These are phyloP conservation scores for Setipinna tenuifilis DNA, from an alignment of 2,797 vertebrate genomes.

Conservation along the genomic window DNA sequence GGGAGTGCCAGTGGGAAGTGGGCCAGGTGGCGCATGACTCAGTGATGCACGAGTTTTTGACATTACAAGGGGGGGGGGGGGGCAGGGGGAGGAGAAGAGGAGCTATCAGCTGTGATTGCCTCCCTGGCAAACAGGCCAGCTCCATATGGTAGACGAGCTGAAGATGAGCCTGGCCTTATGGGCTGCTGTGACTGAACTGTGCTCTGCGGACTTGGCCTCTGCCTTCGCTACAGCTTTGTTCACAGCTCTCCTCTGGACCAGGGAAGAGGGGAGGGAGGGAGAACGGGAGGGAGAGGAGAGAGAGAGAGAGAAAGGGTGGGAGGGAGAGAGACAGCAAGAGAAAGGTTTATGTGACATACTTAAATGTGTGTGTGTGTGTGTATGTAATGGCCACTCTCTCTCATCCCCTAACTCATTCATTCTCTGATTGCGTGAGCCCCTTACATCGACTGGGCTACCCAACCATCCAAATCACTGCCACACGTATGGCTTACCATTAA, in stretches of 20 bases:
- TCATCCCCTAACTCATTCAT: slow-evolving; percentile 4
- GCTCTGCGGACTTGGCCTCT: not conserved
- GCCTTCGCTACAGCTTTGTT: not conserved
- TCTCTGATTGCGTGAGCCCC: not conserved
- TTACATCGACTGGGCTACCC: not conserved
- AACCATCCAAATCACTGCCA: slow-evolving; percentile 9
- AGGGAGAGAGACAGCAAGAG: not conserved
- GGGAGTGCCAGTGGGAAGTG: not conserved
- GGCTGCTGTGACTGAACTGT: not conserved
- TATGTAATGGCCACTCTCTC: not conserved
- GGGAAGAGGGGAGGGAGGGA: not conserved
- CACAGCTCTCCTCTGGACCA: not conserved
- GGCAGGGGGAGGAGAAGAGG: not conserved
- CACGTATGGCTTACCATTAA: not conserved
- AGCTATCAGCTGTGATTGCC: slow-evolving; percentile 3
- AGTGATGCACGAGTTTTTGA: not conserved
- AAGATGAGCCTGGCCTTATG: slow-evolving; percentile 7
- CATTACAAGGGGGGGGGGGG: not conserved
- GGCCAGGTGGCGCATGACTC: not conserved
- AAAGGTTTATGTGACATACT: not conserved
- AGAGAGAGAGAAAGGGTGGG: not conserved
- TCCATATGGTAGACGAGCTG: slow-evolving; percentile 1
- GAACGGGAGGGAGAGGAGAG: not conserved
- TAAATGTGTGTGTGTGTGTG: no score
- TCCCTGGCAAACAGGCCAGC: not conserved